Evolutionary conservation across 2,888 invertebrate species (phyloP), one percentile per base, ranked within the genome.

Genomic region (Xylophagus ater): DNA sequence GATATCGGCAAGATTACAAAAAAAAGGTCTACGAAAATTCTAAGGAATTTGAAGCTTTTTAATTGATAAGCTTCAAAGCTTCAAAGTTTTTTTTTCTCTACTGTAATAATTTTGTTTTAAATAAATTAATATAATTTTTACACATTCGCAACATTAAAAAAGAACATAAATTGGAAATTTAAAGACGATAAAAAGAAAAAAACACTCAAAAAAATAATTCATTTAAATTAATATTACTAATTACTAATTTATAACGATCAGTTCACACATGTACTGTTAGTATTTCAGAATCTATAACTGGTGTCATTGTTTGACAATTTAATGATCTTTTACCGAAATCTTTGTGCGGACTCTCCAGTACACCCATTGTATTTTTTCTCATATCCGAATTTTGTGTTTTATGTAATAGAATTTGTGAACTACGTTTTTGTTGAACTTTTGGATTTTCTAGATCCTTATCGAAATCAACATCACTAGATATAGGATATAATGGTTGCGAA

Each of bases 381-480:
- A 84, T 81, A 60, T 86, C 86, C 35, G 81, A 77, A 62, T 85
- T 84, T 59, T 84, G 85, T 45, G 86, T 81, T 67, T 88, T 87
- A 66, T 83, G 85, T 46, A 85, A 69, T 61, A 79, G 67, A 51
- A 81, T 76, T 54, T 76, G 73, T 45, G 72, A 74, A 54, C 69
- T 71, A 29, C 73, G 64, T 53, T 73, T 73, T 31, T 59, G 59
- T 48, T 51, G 58, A 50, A 51, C 34, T 43, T 48, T 47, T 53
- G 57, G 34, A 52, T 43, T 15, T 44, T 47, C 43, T 8, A 47
- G 67, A 51, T 59, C 68, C 45, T 53, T 68, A 52, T 56, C 71
- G 3, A 60, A 55, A 44, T 62, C 59, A 18, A 59, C 59, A 32
- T 63, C 62, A 37, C 59, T 56, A 17, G 60, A 53, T 19, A n/a